Percentiles rank a stretch among this genome's conserved stretches.
These are phyloP conservation scores for Orchesellides sinensis DNA, from an alignment of 2,888 invertebrate genomes.

Conservation along the genomic window DNA sequence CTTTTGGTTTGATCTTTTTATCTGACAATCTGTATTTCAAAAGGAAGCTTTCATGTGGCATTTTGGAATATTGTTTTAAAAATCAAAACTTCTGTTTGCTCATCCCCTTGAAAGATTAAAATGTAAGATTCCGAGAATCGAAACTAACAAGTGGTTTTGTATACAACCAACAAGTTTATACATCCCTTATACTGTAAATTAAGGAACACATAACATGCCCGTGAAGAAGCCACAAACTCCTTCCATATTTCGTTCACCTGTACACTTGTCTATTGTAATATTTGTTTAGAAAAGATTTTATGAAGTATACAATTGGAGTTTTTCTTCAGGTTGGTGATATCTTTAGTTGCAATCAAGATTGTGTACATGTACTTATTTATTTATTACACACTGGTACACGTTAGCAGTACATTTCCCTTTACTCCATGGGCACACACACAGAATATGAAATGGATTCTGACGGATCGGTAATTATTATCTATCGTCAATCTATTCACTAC, in stretches of 20 bases:
- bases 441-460: conserved; percentile 37
- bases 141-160: background rate
- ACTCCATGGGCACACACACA: background rate
- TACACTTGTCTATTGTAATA: conserved; percentile 8
- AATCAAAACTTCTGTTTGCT: no score
- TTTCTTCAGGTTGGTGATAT: conserved; percentile 18
- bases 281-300: conserved; percentile 36
- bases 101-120: conserved; percentile 28
- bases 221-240: background rate
- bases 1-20: no score
- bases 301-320: conserved; percentile 43
- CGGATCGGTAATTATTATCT: conserved; percentile 59
- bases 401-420: background rate
- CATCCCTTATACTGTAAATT: background rate
- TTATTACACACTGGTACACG: background rate
- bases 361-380: background rate
- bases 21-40: no score
- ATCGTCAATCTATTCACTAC: conserved; percentile 60
- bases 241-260: background rate
- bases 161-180: background rate
- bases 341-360: conserved; percentile 43
- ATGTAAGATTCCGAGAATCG: background rate
- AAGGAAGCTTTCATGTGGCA: no score
- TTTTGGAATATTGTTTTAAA: no score
- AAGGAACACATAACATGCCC: background rate